Conservation (phyloP, 2,113 vertebrate genomes). For the Rousettus leschenaultii region DNA sequence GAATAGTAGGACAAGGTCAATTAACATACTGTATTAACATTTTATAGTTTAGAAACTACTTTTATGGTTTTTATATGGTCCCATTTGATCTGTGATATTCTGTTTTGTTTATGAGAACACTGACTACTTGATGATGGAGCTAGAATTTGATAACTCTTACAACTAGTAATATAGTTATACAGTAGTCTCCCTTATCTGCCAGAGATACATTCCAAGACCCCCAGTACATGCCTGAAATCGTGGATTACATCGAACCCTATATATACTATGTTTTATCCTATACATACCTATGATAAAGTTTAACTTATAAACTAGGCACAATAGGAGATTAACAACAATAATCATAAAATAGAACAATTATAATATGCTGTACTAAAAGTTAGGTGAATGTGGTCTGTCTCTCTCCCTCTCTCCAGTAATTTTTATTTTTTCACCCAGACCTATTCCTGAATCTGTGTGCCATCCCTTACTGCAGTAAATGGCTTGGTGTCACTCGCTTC, state of each 20-base stretch:
- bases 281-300: background rate
- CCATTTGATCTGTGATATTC: background rate
- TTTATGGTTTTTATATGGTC: background rate
- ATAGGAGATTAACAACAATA: background rate
- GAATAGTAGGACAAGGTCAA: background rate
- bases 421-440: background rate
- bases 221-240: background rate
- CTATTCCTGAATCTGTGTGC: no score
- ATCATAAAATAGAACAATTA: background rate
- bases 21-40: background rate
- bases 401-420: background rate
- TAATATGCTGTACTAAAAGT: background rate
- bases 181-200: background rate
- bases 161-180: background rate
- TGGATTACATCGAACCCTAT: background rate
- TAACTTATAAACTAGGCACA: background rate
- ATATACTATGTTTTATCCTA: background rate
- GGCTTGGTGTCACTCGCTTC: background rate
- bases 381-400: background rate
- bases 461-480: background rate
- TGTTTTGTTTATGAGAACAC: slow-evolving; percentile 23
- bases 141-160: background rate
- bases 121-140: background rate
- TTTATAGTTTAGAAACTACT: slow-evolving; percentile 9
- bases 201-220: background rate